Conservation (phyloP, 2,797 vertebrate species). For the Lepus oiostolus region DNA sequence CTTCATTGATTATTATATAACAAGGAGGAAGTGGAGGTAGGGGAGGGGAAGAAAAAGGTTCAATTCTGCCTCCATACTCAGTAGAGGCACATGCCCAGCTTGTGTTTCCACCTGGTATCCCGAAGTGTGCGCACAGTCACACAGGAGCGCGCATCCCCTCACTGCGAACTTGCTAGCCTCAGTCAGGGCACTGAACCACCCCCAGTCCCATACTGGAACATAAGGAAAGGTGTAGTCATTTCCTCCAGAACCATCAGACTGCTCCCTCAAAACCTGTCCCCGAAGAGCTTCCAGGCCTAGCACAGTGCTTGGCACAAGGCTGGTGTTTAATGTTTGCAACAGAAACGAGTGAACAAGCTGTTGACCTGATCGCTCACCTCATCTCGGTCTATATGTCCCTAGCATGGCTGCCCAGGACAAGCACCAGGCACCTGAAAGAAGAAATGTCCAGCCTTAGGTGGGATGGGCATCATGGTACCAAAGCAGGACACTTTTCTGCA, state of each 20-base stretch:
- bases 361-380: neutral
- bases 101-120: neutral
- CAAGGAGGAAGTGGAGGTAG: too few relatives aligned
- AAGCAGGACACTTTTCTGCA: neutral
- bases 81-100: neutral
- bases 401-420: neutral
- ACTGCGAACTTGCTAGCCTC: neutral
- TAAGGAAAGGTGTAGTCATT: neutral
- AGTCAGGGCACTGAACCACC: accelerated
- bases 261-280: too few relatives aligned
- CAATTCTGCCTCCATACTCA: neutral
- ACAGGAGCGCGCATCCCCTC: neutral
- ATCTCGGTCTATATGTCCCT: too few relatives aligned
- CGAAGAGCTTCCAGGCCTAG: neutral
- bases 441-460: accelerated
- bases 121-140: too few relatives aligned
- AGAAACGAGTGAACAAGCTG: neutral
- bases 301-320: neutral
- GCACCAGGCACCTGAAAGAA: neutral
- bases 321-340: neutral
- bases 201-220: accelerated
- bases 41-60: neutral
- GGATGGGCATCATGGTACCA: accelerated
- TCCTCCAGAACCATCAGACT: neutral
- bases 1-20: neutral